Evolutionary conservation across 1,140 invertebrate genomes (phyloP), one percentile per base, ranked within the genome.

Genomic region (Rhopalosiphum maidis): DNA sequence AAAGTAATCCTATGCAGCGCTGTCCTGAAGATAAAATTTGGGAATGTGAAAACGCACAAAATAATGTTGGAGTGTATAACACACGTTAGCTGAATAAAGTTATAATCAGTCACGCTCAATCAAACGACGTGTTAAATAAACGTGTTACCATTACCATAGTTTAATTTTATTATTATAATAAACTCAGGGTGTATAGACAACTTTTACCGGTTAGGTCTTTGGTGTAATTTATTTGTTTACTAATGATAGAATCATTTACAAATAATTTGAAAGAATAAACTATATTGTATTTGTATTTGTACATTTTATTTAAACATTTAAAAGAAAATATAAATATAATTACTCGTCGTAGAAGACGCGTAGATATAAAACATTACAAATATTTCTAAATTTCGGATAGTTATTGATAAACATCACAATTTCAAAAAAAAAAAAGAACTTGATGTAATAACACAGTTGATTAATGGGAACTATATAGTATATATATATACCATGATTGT

Each of bases 1-100:
- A 90, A 90, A 90, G 25, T 90, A 90, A 90, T 90, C 89, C 55
- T n/a, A 43, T 25, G 41, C 54, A 54, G 25, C 55, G 87, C 21
- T 22, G 89, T 90, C 8, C 37, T 9, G 30, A 90, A 90, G n/a
- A 90, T 90, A 68, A 68, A 60, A 60, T 90, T 68, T 37, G 89
- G 51, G 22, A 18, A 23, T 54, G n/a, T 41, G 37, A 90, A 68
- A 90, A 90, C 30, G 54, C 25, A 41, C 37, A 43, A 90, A 90
- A 68, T 68, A 18, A 30, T 89, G 55, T 25, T 2, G 35, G 22
- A 7, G 37, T 88, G 7, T 35, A 88, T 41, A 21, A 41, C 5
- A 88, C 51, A 87, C 18, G 21, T 46, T 43, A 83, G 5, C 22
- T 18, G n/a, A n/a, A 77, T n/a, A n/a, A n/a, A 77, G 15, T 35